Conservation (phyloP, 1,140 invertebrate species). For the Drosophila ficusphila region DNA sequence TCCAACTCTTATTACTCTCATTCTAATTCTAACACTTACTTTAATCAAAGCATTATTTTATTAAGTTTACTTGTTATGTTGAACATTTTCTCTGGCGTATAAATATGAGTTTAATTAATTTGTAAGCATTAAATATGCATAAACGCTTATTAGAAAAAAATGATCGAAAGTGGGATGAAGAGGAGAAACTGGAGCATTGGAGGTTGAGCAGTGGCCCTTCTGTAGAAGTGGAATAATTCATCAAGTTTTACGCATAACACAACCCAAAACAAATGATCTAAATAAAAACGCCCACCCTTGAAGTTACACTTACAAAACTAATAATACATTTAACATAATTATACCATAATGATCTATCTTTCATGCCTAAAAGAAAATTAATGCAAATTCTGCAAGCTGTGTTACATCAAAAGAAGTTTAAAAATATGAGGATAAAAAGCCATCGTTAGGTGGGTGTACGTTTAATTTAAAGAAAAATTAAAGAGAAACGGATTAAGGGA, state of each 20-base stretch:
- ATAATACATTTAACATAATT: slow-evolving; percentile 38
- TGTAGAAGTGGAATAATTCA: not conserved
- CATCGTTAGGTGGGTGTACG: slow-evolving; percentile 10
- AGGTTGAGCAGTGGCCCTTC: not conserved
- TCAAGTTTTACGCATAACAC: slow-evolving; percentile 29
- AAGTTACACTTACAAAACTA: slow-evolving; percentile 51
- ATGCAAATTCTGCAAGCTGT: slow-evolving; percentile 40
- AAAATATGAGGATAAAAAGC: slow-evolving; percentile 15
- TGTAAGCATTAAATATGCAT: slow-evolving; percentile 43
- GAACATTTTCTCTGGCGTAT: slow-evolving; percentile 49
- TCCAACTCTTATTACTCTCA: not conserved
- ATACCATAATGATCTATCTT: slow-evolving; percentile 48
- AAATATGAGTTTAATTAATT: slow-evolving; percentile 56
- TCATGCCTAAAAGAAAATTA: slow-evolving; percentile 44
- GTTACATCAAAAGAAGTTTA: slow-evolving; percentile 19
- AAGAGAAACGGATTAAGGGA: slow-evolving; percentile 3
- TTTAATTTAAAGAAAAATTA: slow-evolving; percentile 13
- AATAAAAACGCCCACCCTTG: slow-evolving; percentile 66
- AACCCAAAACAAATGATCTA: slow-evolving; percentile 33
- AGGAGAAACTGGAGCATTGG: not conserved
- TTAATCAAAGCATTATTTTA: slow-evolving; percentile 37
- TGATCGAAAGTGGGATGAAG: not conserved
- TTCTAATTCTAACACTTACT: not conserved
- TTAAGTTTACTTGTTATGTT: slow-evolving; percentile 73
- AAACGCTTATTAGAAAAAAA: slow-evolving; percentile 48